Evolutionary conservation across 2,113 vertebrate species (phyloP).

Genomic region (Nyctereutes procyonoides): DNA sequence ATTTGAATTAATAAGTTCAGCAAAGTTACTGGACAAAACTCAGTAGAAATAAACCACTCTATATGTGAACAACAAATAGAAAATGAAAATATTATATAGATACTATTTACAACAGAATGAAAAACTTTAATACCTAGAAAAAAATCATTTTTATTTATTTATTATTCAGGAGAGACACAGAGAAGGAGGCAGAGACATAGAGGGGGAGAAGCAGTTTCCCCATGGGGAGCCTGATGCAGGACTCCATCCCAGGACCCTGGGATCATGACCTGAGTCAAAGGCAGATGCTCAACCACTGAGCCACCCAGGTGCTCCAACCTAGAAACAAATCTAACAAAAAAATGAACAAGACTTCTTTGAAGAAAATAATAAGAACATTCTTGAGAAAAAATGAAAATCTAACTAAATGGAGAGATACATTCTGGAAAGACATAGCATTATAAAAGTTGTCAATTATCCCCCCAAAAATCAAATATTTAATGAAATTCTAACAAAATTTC

Average conservation of each 20-base stretch:
- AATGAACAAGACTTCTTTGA: not conserved
- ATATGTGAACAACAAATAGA: not conserved
- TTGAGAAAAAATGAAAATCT: not conserved
- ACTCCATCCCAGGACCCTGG: too few species aligned
- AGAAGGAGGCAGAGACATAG: too few species aligned
- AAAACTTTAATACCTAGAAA: not conserved
- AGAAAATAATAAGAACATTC: not conserved
- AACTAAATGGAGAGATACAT: not conserved
- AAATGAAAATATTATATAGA: slow-evolving; percentile 6
- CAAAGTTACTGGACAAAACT: not conserved
- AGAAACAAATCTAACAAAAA: not conserved
- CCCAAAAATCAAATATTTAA: not conserved
- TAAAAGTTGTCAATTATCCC: not conserved
- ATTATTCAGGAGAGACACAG: too few species aligned
- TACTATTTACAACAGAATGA: not conserved
- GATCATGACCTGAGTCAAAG: too few species aligned
- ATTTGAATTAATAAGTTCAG: not conserved
- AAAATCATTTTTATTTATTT: too few species aligned
- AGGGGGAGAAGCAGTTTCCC: too few species aligned
- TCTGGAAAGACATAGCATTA: not conserved
- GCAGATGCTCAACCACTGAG: too few species aligned
- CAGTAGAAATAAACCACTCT: not conserved
- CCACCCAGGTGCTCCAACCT: too few species aligned
- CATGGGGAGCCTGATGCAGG: too few species aligned
- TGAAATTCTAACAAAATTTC: not conserved